Conservation (phyloP, 2,888 invertebrate species). For the Dolichopus griseipennis region DNA sequence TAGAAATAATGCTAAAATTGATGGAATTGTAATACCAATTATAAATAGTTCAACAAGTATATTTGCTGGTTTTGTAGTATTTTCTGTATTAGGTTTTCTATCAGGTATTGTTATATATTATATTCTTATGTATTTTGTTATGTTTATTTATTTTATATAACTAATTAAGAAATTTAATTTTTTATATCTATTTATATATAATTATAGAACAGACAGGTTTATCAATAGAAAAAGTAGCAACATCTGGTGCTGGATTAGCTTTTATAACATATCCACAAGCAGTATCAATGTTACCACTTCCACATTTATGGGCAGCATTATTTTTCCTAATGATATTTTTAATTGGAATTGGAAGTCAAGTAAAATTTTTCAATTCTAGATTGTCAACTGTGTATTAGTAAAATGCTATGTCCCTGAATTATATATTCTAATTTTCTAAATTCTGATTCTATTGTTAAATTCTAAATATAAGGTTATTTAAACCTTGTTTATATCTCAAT, state of each 20-base stretch:
- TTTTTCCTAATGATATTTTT: slow-evolving; percentile 79
- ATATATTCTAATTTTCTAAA: too few species aligned
- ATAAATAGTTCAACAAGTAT: slow-evolving; percentile 68
- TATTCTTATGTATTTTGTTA: not conserved
- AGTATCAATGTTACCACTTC: slow-evolving; percentile 62
- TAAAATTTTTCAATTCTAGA: not conserved
- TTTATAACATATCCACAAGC: slow-evolving; percentile 74
- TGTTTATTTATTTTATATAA: too few species aligned
- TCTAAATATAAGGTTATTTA: too few species aligned
- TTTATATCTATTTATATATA: not conserved
- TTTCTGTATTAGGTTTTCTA: slow-evolving; percentile 68
- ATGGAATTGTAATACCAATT: slow-evolving; percentile 61
- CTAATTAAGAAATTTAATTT: too few species aligned
- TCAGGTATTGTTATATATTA: too few species aligned
- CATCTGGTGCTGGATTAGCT: slow-evolving; percentile 68
- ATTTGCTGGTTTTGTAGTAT: slow-evolving; percentile 71
- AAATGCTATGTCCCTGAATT: too few species aligned
- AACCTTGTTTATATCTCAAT: too few species aligned
- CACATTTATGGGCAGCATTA: slow-evolving; percentile 66
- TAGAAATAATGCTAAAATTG: slow-evolving; percentile 56
- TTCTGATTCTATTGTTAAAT: too few species aligned
- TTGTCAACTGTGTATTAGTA: too few species aligned
- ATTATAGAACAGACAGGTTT: slow-evolving; percentile 54
- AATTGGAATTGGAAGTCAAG: slow-evolving; percentile 59
- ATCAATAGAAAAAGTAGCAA: slow-evolving; percentile 66